Evolutionary conservation across 2,888 invertebrate genomes (phyloP).

Genomic region (Drosophila infuscata): DNA sequence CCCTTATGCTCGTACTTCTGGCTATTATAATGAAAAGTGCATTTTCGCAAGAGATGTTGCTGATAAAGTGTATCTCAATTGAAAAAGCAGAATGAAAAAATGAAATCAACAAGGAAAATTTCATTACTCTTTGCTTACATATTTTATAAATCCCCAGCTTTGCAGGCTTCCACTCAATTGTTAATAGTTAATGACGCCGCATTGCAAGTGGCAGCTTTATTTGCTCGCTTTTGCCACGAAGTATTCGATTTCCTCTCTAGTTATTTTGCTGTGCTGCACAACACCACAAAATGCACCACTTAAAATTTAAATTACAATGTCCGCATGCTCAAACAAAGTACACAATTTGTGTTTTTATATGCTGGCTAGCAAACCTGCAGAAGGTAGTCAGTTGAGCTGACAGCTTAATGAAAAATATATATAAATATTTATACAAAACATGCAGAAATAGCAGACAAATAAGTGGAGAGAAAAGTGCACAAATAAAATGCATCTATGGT

Average conservation of each 20-base stretch:
- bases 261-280: not conserved
- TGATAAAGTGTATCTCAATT: not conserved
- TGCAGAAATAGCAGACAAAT: conserved; percentile 11
- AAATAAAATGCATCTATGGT: not conserved
- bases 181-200: not conserved
- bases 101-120: not conserved
- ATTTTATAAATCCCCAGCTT: not conserved
- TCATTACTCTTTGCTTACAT: not conserved
- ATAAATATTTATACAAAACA: not conserved
- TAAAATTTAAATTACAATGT: conserved; percentile 45
- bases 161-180: not conserved
- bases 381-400: not conserved
- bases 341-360: not conserved
- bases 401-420: not conserved
- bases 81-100: not conserved
- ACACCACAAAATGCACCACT: conserved; percentile 8
- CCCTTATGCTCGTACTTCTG: not conserved
- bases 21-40: not conserved
- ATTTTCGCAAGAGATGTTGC: not conserved
- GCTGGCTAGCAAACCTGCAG: conserved; percentile 16
- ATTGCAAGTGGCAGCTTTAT: not conserved
- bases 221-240: not conserved
- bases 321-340: not conserved
- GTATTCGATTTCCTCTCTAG: conserved; percentile 39
- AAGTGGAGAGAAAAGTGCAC: conserved; percentile 8